Conservation (phyloP, 1,140 invertebrate species). For the Marisa cornuarietis region DNA sequence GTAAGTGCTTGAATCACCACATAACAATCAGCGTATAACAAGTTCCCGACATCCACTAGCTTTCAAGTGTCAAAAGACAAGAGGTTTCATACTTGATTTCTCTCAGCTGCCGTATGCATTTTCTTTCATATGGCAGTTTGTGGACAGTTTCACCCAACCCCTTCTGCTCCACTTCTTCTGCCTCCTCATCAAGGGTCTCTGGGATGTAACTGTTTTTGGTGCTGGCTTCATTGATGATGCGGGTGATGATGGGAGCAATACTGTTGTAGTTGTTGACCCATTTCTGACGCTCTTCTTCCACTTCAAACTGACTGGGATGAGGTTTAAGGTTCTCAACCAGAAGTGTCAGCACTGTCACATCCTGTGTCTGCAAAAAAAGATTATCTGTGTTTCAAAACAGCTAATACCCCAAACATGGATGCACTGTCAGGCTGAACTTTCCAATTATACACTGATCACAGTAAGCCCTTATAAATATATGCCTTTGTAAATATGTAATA, state of each 20-base stretch:
- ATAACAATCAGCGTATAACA: too few species aligned
- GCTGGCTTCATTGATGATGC: slow-evolving; percentile 10
- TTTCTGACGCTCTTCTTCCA: slow-evolving; percentile 1
- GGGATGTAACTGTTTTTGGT: not conserved
- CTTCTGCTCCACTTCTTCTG: not conserved
- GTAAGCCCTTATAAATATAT: too few species aligned
- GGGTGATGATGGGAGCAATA: slow-evolving; percentile 12
- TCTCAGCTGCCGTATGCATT: not conserved
- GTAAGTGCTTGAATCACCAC: too few species aligned
- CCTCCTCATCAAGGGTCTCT: not conserved
- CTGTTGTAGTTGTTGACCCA: slow-evolving; percentile 17
- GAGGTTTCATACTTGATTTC: not conserved
- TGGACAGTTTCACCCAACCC: not conserved
- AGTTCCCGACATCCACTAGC: too few species aligned
- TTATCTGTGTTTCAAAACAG: not conserved
- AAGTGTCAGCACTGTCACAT: slow-evolving; percentile 16
- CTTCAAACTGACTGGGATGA: not conserved
- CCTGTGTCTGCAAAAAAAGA: slow-evolving; percentile 20
- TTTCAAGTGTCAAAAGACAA: not conserved
- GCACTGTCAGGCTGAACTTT: too few species aligned
- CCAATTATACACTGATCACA: too few species aligned
- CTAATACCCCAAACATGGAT: too few species aligned
- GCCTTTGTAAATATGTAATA: too few species aligned
- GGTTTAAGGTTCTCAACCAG: slow-evolving; percentile 23
- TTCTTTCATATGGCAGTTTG: slow-evolving; percentile 7